Evolutionary conservation across 2,797 vertebrate species (phyloP).

Genomic region (Lateolabrax maculatus): DNA sequence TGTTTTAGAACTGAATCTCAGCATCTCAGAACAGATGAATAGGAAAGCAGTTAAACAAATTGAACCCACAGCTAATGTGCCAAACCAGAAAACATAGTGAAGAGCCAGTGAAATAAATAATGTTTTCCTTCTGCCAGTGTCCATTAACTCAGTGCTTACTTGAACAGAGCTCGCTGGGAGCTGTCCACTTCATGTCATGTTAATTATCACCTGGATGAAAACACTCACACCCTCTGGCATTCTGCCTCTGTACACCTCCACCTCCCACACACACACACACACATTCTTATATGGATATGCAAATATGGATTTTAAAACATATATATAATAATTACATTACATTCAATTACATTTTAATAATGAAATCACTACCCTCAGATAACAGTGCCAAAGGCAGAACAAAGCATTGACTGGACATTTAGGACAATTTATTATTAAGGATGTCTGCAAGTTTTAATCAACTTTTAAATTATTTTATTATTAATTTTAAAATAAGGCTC

Average conservation of each 20-base stretch:
- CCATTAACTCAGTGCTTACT: constrained; percentile 32
- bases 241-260: not conserved
- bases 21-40: not conserved
- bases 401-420: not conserved
- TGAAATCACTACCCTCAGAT: not conserved
- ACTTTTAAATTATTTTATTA: too few relatives aligned
- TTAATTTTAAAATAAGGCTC: too few relatives aligned
- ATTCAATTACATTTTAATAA: constrained; percentile 5
- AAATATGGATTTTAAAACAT: constrained; percentile 18
- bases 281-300: not conserved
- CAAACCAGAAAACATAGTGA: constrained; percentile 6
- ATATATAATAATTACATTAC: not conserved
- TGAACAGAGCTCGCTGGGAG: constrained; percentile 3
- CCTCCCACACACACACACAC: not conserved
- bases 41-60: constrained; percentile 12
- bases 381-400: not conserved
- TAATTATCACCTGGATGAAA: constrained; percentile 43
- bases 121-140: constrained; percentile 26
- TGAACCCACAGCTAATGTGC: constrained; percentile 25
- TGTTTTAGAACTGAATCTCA: not conserved
- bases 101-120: constrained; percentile 28
- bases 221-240: constrained; percentile 2
- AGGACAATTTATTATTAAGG: too few relatives aligned
- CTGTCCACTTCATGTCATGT: constrained; percentile 21
- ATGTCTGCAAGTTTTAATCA: not conserved